Base-by-base conservation (phyloP, 2,888 invertebrate species). In the Molorchus minor region DNA sequence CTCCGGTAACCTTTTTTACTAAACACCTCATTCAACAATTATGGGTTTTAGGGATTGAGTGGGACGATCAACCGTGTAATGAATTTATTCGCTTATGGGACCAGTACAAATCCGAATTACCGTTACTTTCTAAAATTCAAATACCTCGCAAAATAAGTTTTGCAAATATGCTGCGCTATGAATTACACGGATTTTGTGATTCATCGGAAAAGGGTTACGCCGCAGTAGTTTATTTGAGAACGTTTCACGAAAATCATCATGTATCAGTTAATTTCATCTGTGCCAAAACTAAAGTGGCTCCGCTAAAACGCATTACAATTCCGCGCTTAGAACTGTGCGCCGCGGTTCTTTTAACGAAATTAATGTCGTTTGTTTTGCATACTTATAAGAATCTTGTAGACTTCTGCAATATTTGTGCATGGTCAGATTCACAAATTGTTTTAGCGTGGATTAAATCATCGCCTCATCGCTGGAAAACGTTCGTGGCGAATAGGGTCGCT, bases 11-110 rank as follows among this genome's bases (percentile, higher is more conserved):
- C 3, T 43, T 43, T 25, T 43, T 25, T 25, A 43, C 15, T 20
- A 43, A 43, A 43, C 25, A 43, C 15, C 2, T 43, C n/a, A 43
- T 43, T 13, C 21, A 43, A 43, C 20, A 43, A 25, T 20, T 43
- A 2, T 43, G 43, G 43, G 25, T 25, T 8, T 21, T 43, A 25
- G 25, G 25, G 12, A 15, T 43, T 12, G 10, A n/a, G 1, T 43
- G 43, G 43, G 25, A 43, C 7, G 43, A 43, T 3, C n/a, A n/a
- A n/a, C n/a, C n/a, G n/a, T n/a, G n/a, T n/a, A n/a, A n/a, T n/a
- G n/a, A n/a, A n/a, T n/a, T n/a, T n/a, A n/a, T n/a, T n/a, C n/a
- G n/a, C n/a, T 25, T 25, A 25, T 25, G 25, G 8, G 25, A 25
- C 8, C 3, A 25, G 8, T 25, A 25, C 25, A 25, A 25, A 25